Evolutionary conservation across 2,113 vertebrate species (phyloP).

Genomic region (Paedocypris sp.): DNA sequence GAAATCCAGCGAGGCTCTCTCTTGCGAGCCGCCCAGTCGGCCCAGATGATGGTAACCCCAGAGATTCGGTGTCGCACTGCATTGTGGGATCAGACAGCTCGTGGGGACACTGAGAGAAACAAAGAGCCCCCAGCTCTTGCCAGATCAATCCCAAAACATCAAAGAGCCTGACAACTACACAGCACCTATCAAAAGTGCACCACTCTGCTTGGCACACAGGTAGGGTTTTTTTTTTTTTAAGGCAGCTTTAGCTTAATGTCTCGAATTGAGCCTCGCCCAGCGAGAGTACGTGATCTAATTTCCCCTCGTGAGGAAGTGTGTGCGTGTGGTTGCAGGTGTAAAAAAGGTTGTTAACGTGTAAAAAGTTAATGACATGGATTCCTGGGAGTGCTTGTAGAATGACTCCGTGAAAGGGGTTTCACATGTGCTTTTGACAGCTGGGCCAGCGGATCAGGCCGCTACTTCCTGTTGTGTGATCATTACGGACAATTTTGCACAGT

Average conservation of each 20-base stretch:
- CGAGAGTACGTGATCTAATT: neutral
- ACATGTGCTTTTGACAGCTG: slow-evolving; percentile 1
- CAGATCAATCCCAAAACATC: slow-evolving; percentile 41
- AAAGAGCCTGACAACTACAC: slow-evolving; percentile 37
- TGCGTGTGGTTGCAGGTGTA: neutral
- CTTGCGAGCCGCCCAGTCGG: slow-evolving; percentile 22
- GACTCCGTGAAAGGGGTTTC: neutral
- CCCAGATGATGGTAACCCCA: slow-evolving; percentile 42
- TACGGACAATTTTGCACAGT: slow-evolving; percentile 6
- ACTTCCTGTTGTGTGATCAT: slow-evolving; percentile 8
- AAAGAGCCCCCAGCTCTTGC: slow-evolving; percentile 23
- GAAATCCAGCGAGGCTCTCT: slow-evolving; percentile 29
- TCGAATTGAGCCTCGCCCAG: slow-evolving; percentile 6
- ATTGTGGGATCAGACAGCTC: slow-evolving; percentile 34
- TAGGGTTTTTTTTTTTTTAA: neutral
- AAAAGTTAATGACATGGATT: slow-evolving; percentile 20
- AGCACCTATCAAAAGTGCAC: slow-evolving; percentile 31
- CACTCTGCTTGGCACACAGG: slow-evolving; percentile 10
- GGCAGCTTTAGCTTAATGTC: neutral
- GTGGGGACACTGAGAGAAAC: slow-evolving; percentile 23
- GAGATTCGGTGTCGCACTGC: slow-evolving; percentile 32
- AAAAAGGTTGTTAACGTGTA: slow-evolving; percentile 3
- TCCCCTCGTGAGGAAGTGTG: neutral
- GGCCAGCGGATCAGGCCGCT: neutral
- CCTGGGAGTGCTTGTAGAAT: slow-evolving; percentile 1